These are phyloP conservation scores for Poeciliopsis infans DNA, from an alignment of 2,797 vertebrate genomes.

Conservation along the genomic window DNA sequence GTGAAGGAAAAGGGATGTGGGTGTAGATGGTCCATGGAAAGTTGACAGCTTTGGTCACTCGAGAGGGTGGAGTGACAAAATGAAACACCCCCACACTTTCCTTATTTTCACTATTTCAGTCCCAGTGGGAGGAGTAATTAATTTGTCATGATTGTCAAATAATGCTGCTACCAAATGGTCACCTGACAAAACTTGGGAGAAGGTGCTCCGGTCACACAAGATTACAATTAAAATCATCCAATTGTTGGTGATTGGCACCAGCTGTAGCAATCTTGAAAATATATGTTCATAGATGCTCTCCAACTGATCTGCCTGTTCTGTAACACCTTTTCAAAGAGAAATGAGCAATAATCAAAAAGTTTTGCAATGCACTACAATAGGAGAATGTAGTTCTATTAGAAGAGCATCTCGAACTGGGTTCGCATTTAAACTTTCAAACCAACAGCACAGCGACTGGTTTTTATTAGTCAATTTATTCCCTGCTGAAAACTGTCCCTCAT, in stretches of 20 bases:
- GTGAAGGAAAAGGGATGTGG: slow-evolving; percentile 11
- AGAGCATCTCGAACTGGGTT: neutral
- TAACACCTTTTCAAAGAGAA: neutral
- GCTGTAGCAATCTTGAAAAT: neutral
- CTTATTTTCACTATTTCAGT: neutral
- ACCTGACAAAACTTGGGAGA: neutral
- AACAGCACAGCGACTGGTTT: slow-evolving; percentile 43
- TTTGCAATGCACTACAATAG: neutral
- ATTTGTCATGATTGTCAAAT: slow-evolving; percentile 17
- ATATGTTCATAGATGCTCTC: neutral
- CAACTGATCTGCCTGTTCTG: neutral
- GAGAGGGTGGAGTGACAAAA: slow-evolving; percentile 56
- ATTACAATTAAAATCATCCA: neutral
- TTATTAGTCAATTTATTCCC: slow-evolving; percentile 46
- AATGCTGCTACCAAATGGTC: neutral
- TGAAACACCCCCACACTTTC: slow-evolving; percentile 31
- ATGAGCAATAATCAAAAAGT: neutral
- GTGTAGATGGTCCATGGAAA: slow-evolving; percentile 28
- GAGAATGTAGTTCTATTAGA: neutral
- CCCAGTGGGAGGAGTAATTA: slow-evolving; percentile 8
- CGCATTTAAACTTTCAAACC: slow-evolving; percentile 17
- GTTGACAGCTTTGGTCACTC: slow-evolving; percentile 53
- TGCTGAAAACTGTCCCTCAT: slow-evolving; percentile 56
- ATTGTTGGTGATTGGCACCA: neutral
- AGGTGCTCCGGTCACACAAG: neutral